Base-by-base conservation (phyloP, 2,888 invertebrate species). In the Pandemis cinnamomeana region DNA sequence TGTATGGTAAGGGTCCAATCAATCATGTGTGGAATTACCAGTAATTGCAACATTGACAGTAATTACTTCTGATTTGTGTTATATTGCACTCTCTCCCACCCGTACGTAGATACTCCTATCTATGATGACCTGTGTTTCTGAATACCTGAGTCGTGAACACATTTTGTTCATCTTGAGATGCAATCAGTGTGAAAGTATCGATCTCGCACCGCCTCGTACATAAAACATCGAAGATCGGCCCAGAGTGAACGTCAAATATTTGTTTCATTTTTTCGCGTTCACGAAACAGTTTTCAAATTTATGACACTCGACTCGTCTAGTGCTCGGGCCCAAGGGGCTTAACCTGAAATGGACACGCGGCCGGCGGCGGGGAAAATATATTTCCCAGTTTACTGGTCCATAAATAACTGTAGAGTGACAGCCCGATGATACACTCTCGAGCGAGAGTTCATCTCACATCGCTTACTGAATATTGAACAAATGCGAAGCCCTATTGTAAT, bases 351-450 rank as follows among this genome's bases (percentile, higher is more conserved):
- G 92, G 93, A 93, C 92, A 91, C 85, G 83, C 87, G 89, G 88
- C 88, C 89, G 91, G 85, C 88, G 87, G 86, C 86, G 91, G 88
- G 89, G 89, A 93, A 93, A 92, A 93, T 93, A 93, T 93, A 93
- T 94, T 92, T 94, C 89, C 91, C 91, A 92, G 93, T 93, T 93
- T 92, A 93, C 93, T 93, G 91, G 89, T 86, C 89, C 92, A 93
- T 93, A 94, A 94, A 94, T 94, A 93, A 93, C 91, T 80, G 88
- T 86, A 87, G 92, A 93, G 93, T 94, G 93, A 93, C 93, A 91
- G 91, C 83, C 87, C 89, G 92, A 93, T 93, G 93, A 94, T 93
- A 93, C 92, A 93, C 92, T 91, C 89, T 82, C 85, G 82, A 83
- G 86, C 88, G 87, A 85, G 90, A 91, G 92, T 91, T 91, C 91